phyloP scores from a whole-genome alignment of 2,888 invertebrate species.

The Cylindroiulus punctatus region DNA sequence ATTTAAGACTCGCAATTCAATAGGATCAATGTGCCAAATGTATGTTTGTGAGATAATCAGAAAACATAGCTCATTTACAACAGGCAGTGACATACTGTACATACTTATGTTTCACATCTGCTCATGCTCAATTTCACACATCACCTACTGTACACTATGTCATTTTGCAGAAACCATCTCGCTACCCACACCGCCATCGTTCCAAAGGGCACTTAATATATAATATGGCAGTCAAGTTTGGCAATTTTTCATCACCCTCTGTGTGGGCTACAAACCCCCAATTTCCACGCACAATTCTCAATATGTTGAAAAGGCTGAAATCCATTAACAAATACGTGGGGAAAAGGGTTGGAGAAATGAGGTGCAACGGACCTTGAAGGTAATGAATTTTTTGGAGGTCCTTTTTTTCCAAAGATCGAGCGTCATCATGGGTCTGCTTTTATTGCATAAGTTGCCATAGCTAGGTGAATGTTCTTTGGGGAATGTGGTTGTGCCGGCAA shows the following conservation, averaged over 20 bases:
- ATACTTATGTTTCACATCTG: too few relatives aligned
- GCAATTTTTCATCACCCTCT: neutral
- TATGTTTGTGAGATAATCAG: too few relatives aligned
- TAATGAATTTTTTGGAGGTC: conserved; percentile 28
- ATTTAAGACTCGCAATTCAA: too few relatives aligned
- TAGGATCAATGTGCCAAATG: too few relatives aligned
- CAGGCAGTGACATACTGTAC: too few relatives aligned
- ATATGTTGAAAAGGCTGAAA: conserved; percentile 26
- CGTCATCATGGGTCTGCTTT: conserved; percentile 50
- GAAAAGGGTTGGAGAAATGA: conserved; percentile 30
- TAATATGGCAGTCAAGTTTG: neutral
- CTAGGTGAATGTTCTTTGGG: conserved; percentile 51
- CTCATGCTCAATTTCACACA: too few relatives aligned
- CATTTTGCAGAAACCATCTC: neutral
- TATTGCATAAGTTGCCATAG: conserved; percentile 51
- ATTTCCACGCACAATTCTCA: neutral
- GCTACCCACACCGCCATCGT: too few relatives aligned
- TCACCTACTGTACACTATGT: too few relatives aligned
- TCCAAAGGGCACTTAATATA: neutral
- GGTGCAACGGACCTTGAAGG: conserved; percentile 54
- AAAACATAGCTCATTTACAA: too few relatives aligned
- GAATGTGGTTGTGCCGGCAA: conserved; percentile 52
- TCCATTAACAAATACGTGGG: neutral
- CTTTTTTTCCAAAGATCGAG: neutral
- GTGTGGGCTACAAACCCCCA: neutral